Evolutionary conservation across 2,888 invertebrate species (phyloP), one percentile per base, ranked within the genome.

Genomic region (Xestia rhomboidea): DNA sequence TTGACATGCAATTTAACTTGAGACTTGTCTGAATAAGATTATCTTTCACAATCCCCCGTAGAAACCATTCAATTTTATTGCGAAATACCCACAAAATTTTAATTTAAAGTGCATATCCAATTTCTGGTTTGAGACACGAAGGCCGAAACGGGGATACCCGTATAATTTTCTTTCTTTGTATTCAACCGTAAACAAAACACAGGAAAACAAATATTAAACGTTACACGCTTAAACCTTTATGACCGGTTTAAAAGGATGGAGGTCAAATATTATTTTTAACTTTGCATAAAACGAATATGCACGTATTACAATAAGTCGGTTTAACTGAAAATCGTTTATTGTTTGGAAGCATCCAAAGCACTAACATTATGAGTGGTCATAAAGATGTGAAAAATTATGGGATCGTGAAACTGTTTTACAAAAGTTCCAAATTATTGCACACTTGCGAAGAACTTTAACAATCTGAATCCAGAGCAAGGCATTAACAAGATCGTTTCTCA

Each of bases 41-140:
- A 85, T 82, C 71, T 83, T 86, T 87, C 84, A 88, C 88, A 88
- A 86, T 79, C 76, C 66, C 72, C 70, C 38, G 34, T 70, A 75
- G 76, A 88, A 87, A 81, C 77, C 69, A 75, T 74, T 62, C 27
- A 81, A 71, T 68, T 76, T 85, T 78, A 83, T 77, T 77, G 77
- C 73, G 38, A 73, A 77, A 34, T 60, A 63, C 24, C 30, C n/a
- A 54, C n/a, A 51, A 72, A 73, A 60, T 51, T 60, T 60, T n/a
- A 60, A 81, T 81, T 64, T 24, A 51, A 34, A 27, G 63, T 69
- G 27, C 73, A 62, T 84, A 82, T 60, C 60, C 38, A 73, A 82
- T 86, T 68, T 86, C 51, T 49, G 46, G 15, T 74, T 64, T 54
- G 71, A 62, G 62, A 68, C 64, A 64, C 34, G 64, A 54, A 73